Evolutionary conservation across 2,113 vertebrate species (phyloP).

Genomic region (Elanus axillaris): DNA sequence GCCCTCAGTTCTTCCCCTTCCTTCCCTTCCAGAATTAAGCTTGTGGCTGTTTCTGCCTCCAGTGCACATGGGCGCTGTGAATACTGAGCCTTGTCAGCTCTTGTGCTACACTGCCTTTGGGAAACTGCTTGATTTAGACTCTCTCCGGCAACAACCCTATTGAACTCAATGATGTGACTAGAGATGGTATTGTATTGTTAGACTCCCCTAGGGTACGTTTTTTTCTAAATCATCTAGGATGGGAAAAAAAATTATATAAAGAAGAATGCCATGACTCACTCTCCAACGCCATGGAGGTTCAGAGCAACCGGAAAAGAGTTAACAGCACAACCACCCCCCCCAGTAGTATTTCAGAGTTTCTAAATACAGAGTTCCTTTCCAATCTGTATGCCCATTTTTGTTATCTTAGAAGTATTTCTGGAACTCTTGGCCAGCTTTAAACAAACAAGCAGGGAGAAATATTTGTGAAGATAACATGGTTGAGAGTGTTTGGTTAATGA

Average conservation of each 20-base stretch:
- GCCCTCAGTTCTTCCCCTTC: neutral
- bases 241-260: neutral
- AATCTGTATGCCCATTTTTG: slow-evolving; percentile 24
- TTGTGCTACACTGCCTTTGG: neutral
- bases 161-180: neutral
- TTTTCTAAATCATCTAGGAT: neutral
- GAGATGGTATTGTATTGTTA: neutral
- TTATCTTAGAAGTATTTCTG: slow-evolving; percentile 64
- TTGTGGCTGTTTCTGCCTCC: neutral
- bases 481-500: neutral
- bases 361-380: slow-evolving; percentile 38
- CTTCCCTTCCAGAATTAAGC: neutral
- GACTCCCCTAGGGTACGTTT: neutral
- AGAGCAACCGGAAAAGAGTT: slow-evolving; percentile 5
- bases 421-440: slow-evolving; percentile 37
- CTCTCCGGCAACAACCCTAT: neutral
- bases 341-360: neutral
- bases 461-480: slow-evolving; percentile 15
- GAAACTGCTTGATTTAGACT: neutral
- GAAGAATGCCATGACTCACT: slow-evolving; percentile 10
- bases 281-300: neutral
- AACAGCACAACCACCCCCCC: neutral
- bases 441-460: slow-evolving; percentile 57
- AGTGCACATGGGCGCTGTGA: neutral
- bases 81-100: neutral